Evolutionary conservation across 2,888 invertebrate genomes (phyloP), one percentile per base, ranked within the genome.

Genomic region (Criorhina ranunculi): DNA sequence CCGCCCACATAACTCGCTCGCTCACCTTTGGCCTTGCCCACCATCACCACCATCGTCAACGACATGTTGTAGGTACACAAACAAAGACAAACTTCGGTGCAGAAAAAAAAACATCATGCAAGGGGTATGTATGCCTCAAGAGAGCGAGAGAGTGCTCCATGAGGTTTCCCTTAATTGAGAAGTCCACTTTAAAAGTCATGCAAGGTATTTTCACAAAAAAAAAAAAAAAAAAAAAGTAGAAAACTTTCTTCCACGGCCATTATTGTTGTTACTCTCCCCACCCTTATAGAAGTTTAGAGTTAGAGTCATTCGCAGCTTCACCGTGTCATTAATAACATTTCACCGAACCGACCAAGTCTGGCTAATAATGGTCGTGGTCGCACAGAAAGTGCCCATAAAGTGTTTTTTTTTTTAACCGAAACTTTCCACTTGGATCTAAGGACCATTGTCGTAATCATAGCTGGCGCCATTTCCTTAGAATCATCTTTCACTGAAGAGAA

Each of bases 271-370:
- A 17, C 60, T 35, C 44, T n/a, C 31, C 9, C 8, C 11, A 5
- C 15, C 19, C 31, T 15, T 29, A 33, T 2, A 44, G 42, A 69
- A 49, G 37, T 60, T 72, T 60, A 46, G 53, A 72, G 64, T 70
- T 53, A 51, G 53, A 83, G 83, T 83, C 83, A 79, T 75, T 83
- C 67, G 60, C 83, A 83, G 83, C 73, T 75, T 79, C 55, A 62
- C 55, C 73, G 73, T 83, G 67, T 83, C 83, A 83, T 83, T 83
- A 83, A 83, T 83, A 83, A 83, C 69, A 46, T 79, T 69, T 69
- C 64, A 78, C 49, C 78, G 40, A 51, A 60, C 55, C 69, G 67
- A 64, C 72, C 73, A 69, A 46, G 66, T 57, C 83, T 64, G 79
- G 62, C 83, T 79, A 79, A 70, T 81, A 78, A 73, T 69, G 73